Evolutionary conservation across 2,888 invertebrate genomes (phyloP).

Genomic region (Drosophila kambysellisi): DNA sequence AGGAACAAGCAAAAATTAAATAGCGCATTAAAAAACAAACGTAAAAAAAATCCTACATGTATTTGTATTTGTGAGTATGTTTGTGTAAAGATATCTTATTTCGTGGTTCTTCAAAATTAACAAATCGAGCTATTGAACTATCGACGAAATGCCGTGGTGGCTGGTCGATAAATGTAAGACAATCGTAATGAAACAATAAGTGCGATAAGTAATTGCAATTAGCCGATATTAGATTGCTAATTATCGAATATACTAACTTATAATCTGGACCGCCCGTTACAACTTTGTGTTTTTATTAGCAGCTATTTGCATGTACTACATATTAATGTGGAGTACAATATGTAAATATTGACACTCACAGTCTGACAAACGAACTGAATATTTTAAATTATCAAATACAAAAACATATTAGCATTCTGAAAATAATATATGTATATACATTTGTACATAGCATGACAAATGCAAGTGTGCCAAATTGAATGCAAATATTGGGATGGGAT

Average conservation of each 20-base stretch:
- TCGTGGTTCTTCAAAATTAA: slow-evolving; percentile 48
- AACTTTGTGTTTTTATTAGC: not conserved
- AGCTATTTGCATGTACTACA: not conserved
- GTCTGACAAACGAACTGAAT: not conserved
- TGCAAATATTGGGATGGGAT: not conserved
- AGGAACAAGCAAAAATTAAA: not conserved
- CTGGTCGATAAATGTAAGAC: slow-evolving; percentile 25
- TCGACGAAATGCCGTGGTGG: slow-evolving; percentile 41
- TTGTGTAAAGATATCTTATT: slow-evolving; percentile 37
- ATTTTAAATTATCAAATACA: not conserved
- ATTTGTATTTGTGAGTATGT: slow-evolving; percentile 25
- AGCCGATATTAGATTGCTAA: slow-evolving; percentile 19
- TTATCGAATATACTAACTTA: slow-evolving; percentile 21
- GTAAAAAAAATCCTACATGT: slow-evolving; percentile 28
- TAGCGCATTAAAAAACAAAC: slow-evolving; percentile 14
- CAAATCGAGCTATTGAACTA: slow-evolving; percentile 36
- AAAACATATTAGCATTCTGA: not conserved
- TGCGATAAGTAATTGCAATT: slow-evolving; percentile 16
- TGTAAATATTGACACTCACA: not conserved
- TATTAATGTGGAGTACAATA: not conserved
- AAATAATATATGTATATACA: not conserved
- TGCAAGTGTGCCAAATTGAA: not conserved
- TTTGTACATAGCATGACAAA: not conserved
- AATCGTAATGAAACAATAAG: slow-evolving; percentile 7
- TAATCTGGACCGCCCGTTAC: not conserved